These are phyloP conservation scores for Myotis pilosus DNA, from an alignment of 2,797 vertebrate species.

Conservation along the genomic window DNA sequence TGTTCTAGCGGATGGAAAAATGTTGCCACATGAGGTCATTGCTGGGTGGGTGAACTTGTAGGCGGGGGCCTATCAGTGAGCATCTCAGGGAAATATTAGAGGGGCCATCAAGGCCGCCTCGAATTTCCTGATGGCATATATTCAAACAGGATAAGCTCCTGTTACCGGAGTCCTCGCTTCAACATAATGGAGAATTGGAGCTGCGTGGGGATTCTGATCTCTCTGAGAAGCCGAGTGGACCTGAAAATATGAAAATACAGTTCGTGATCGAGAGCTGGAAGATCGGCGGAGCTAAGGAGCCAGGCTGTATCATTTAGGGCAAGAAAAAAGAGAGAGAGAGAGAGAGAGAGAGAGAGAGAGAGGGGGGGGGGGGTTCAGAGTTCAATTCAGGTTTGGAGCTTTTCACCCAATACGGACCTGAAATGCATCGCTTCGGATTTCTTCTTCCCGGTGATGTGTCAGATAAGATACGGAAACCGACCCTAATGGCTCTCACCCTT, in stretches of 20 bases:
- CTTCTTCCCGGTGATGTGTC: conserved; percentile 80
- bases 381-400: conserved; percentile 73
- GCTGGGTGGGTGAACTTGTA: conserved; percentile 83
- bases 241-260: conserved; percentile 80
- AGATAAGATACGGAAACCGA: conserved; percentile 84
- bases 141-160: conserved; percentile 84
- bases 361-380: no score
- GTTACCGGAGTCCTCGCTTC: conserved; percentile 81
- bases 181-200: conserved; percentile 82
- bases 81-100: conserved; percentile 87
- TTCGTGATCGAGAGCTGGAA: conserved; percentile 74
- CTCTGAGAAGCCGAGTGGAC: conserved; percentile 58
- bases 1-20: conserved; percentile 77
- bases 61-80: conserved; percentile 80
- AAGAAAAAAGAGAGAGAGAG: background rate
- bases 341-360: no score
- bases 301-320: conserved; percentile 16
- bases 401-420: conserved; percentile 72
- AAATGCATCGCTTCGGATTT: conserved; percentile 82
- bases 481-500: conserved; percentile 83
- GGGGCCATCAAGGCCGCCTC: conserved; percentile 84
- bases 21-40: conserved; percentile 78
- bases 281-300: conserved; percentile 33
- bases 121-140: conserved; percentile 87
- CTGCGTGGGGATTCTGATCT: conserved; percentile 77